Evolutionary conservation across 2,888 invertebrate genomes (phyloP).

Genomic region (Mycalesis mineus): DNA sequence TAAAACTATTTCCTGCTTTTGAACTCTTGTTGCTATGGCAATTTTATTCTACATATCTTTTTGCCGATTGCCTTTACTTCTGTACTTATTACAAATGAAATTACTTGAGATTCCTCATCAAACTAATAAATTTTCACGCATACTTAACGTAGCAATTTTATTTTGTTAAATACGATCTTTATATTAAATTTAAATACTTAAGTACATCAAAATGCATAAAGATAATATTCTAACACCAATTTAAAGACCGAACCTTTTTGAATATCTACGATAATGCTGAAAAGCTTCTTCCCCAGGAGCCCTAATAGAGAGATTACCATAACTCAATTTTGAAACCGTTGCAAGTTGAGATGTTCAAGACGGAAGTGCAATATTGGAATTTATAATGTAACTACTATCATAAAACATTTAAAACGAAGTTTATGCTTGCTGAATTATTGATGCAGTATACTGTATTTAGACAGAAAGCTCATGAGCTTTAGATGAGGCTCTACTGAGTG

Average conservation of each 20-base stretch:
- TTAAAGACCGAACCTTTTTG: not conserved
- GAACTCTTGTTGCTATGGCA: too few relatives aligned
- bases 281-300: conserved; percentile 50
- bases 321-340: conserved; percentile 63
- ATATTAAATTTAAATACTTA: too few relatives aligned
- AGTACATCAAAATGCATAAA: too few relatives aligned
- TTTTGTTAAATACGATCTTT: too few relatives aligned
- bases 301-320: conserved; percentile 65
- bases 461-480: not conserved
- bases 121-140: too few relatives aligned
- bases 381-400: conserved; percentile 43
- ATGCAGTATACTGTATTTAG: not conserved
- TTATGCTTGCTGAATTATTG: not conserved
- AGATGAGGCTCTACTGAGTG: not conserved
- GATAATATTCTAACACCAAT: not conserved
- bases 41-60: too few relatives aligned
- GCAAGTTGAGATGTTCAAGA: conserved; percentile 61
- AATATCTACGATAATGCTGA: conserved; percentile 30
- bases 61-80: too few relatives aligned
- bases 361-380: conserved; percentile 64
- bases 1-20: too few relatives aligned
- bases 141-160: too few relatives aligned
- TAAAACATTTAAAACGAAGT: not conserved
- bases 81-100: too few relatives aligned
- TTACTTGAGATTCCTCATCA: too few relatives aligned